Percentiles rank a stretch among this genome's conserved stretches.
Conservation (phyloP, 1,140 invertebrate species). For the Physella acuta region DNA sequence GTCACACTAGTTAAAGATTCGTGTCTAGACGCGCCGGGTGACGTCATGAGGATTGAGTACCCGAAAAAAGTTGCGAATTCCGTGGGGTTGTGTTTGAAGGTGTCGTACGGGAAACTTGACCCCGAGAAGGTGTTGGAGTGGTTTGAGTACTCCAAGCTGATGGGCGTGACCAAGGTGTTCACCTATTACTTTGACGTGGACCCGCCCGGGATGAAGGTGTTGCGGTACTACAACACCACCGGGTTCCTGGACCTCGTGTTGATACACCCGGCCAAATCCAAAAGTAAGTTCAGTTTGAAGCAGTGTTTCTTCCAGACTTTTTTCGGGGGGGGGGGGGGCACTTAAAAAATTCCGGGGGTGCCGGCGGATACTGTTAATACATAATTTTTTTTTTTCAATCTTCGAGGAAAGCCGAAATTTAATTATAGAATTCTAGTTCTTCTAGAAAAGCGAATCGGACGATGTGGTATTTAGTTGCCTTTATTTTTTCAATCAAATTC, state of each 20-base stretch:
- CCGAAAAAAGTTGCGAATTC: background rate
- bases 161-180: conserved; percentile 20
- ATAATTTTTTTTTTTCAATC: too few relatives aligned
- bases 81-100: conserved; percentile 17
- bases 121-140: conserved; percentile 14
- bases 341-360: too few relatives aligned
- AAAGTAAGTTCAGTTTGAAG: conserved; percentile 15
- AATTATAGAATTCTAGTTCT: background rate
- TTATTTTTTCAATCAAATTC: too few relatives aligned
- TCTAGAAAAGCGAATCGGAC: too few relatives aligned
- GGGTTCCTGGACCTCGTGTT: conserved; percentile 9
- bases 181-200: conserved; percentile 13
- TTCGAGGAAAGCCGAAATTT: background rate
- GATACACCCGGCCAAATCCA: conserved; percentile 18
- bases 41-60: conserved; percentile 1
- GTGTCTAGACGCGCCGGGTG: background rate
- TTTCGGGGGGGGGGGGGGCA: too few relatives aligned
- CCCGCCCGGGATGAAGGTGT: background rate
- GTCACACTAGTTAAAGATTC: conserved; percentile 7
- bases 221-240: conserved; percentile 8
- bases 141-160: conserved; percentile 14
- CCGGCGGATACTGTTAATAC: too few relatives aligned
- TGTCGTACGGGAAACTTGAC: conserved; percentile 8
- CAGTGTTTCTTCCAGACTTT: too few relatives aligned
- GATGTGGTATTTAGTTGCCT: background rate